phyloP scores from a whole-genome alignment of 30 jellyfish, hydroid and myxozoan genomes.

The Hydractinia symbiolongicarpus region DNA sequence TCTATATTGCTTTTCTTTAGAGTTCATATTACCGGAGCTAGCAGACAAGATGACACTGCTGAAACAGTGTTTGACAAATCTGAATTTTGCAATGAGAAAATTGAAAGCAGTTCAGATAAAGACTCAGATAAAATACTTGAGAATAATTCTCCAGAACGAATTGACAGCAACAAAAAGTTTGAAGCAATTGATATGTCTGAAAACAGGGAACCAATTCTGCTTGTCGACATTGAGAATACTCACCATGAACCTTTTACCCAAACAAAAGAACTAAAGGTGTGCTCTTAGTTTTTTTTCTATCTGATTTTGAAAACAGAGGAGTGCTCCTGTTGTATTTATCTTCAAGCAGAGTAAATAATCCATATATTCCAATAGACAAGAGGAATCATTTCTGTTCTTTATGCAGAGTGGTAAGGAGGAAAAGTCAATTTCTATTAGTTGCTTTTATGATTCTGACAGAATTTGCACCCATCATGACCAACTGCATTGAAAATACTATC shows the following conservation, averaged over 20 bases:
- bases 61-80: not conserved
- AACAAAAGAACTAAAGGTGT: slow-evolving; percentile 76
- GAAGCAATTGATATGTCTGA: too few species aligned
- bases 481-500: too few species aligned
- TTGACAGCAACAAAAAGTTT: too few species aligned
- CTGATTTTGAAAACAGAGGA: not conserved
- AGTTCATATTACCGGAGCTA: slow-evolving; percentile 20
- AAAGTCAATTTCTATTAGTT: too few species aligned
- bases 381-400: too few species aligned
- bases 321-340: not conserved
- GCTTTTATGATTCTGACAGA: too few species aligned
- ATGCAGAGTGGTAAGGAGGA: too few species aligned
- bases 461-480: too few species aligned
- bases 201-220: slow-evolving; percentile 25
- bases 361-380: not conserved
- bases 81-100: not conserved
- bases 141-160: too few species aligned
- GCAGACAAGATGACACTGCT: slow-evolving; percentile 18
- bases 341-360: not conserved
- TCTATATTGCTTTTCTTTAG: not conserved
- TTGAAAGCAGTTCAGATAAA: not conserved
- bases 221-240: slow-evolving; percentile 75
- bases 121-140: not conserved
- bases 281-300: not conserved
- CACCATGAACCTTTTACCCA: slow-evolving; percentile 59